Conservation (phyloP, 1,140 invertebrate genomes). For the Aphaenogaster floridana region DNA sequence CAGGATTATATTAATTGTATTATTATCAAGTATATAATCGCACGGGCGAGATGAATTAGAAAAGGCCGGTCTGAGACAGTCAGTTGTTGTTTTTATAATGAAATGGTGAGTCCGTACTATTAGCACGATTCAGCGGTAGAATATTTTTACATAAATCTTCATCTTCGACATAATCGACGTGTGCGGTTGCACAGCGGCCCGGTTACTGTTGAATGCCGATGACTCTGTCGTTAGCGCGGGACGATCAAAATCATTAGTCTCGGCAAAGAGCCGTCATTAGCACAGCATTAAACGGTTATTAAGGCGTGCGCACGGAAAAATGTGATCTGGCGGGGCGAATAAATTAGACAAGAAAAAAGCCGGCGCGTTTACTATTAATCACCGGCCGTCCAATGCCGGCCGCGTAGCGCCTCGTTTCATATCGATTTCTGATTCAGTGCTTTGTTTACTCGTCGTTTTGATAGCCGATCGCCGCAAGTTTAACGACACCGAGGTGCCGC, state of each 20-base stretch:
- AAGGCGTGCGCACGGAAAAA: constrained; percentile 51
- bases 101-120: constrained; percentile 44
- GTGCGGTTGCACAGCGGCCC: constrained; percentile 35
- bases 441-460: constrained; percentile 53
- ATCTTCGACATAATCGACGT: constrained; percentile 42
- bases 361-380: constrained; percentile 51
- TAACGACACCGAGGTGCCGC: constrained; percentile 33
- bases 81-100: constrained; percentile 41
- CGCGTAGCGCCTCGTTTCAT: constrained; percentile 24
- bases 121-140: constrained; percentile 53
- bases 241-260: constrained; percentile 57
- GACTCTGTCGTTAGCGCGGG: constrained; percentile 49
- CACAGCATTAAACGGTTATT: constrained; percentile 55
- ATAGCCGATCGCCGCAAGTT: constrained; percentile 26
- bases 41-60: constrained; percentile 32
- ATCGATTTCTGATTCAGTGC: constrained; percentile 61
- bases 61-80: neutral
- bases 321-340: constrained; percentile 41
- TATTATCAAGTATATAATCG: constrained; percentile 57
- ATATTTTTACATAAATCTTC: constrained; percentile 66
- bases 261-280: constrained; percentile 47
- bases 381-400: neutral
- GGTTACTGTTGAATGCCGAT: constrained; percentile 50
- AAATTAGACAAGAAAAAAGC: constrained; percentile 38
- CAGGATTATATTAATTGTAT: constrained; percentile 57